Evolutionary conservation across 2,888 invertebrate genomes (phyloP).

Genomic region (Pimpla rufipes): DNA sequence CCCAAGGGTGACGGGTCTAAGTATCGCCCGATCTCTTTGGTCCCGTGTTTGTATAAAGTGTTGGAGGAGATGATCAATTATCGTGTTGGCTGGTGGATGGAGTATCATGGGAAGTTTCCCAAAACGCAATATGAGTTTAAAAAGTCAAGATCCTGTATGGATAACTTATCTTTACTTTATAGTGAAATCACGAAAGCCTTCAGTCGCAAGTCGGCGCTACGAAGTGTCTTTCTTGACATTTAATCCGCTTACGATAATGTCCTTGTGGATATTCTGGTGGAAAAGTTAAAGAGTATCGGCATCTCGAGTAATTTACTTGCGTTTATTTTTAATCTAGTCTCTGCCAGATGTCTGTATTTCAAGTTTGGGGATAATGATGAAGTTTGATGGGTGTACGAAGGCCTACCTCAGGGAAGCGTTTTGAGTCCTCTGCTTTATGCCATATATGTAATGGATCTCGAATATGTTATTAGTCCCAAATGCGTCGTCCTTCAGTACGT

Average conservation of each 20-base stretch:
- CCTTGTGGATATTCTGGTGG: conserved; percentile 32
- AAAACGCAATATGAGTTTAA: conserved; percentile 4
- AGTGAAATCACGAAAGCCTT: conserved; percentile 3
- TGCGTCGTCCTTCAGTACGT: conserved; percentile 11
- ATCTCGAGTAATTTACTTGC: conserved; percentile 29
- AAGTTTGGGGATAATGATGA: conserved; percentile 48
- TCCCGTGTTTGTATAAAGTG: conserved; percentile 52
- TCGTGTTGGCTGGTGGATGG: conserved; percentile 49
- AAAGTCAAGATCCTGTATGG: conserved; percentile 21
- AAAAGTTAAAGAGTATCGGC: conserved; percentile 31
- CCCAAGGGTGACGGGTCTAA: conserved; percentile 38
- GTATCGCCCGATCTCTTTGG: conserved; percentile 54
- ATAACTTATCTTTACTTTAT: conserved; percentile 40
- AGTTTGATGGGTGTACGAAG: not conserved
- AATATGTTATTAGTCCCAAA: not conserved
- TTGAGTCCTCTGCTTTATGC: conserved; percentile 1
- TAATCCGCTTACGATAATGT: conserved; percentile 56
- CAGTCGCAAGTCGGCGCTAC: not conserved
- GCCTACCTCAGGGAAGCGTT: not conserved
- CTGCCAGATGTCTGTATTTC: not conserved
- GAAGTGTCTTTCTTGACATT: conserved; percentile 43
- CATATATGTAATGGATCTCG: not conserved
- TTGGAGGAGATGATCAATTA: conserved; percentile 54
- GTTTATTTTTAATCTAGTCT: conserved; percentile 46
- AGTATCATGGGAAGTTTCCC: conserved; percentile 22